A percentile compares a stretch with the other conserved stretches of the same genome.
Conservation (phyloP, 2,888 invertebrate genomes). For the Spodoptera exigua region DNA sequence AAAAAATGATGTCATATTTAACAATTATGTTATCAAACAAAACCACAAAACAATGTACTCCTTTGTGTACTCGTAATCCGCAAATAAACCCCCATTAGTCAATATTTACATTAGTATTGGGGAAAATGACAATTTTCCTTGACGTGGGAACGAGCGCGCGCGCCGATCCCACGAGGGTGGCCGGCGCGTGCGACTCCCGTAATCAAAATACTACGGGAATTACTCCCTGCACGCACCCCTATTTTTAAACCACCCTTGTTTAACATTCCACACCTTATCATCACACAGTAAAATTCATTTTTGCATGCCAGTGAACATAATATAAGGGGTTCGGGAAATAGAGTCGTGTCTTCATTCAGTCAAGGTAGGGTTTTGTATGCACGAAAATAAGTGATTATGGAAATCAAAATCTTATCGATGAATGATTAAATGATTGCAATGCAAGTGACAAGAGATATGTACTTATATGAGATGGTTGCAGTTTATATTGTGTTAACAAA, state of each 20-base stretch:
- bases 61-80: conserved; percentile 12
- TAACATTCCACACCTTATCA: not conserved
- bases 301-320: not conserved
- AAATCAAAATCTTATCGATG: conserved; percentile 55
- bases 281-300: fast-evolving
- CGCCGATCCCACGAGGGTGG: conserved; percentile 72
- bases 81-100: conserved; percentile 33
- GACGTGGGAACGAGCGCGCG: conserved; percentile 74
- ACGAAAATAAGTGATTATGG: not conserved
- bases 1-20: not conserved
- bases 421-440: conserved; percentile 47
- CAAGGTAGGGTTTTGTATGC: conserved; percentile 8
- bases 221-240: conserved; percentile 43
- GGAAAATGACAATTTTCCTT: conserved; percentile 56
- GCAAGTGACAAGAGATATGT: conserved; percentile 36
- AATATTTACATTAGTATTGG: conserved; percentile 53
- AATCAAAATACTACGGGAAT: conserved; percentile 54
- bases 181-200: conserved; percentile 67
- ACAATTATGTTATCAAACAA: too few species aligned
- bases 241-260: conserved; percentile 9
- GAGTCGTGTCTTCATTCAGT: fast-evolving
- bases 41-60: conserved; percentile 18
- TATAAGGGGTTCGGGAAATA: conserved; percentile 7
- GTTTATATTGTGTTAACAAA: conserved; percentile 19
- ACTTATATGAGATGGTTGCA: conserved; percentile 24